Percentiles rank a stretch among this genome's conserved stretches.
Evolutionary conservation across 2,113 vertebrate species (phyloP).

Genomic region (Rhombomys opimus): DNA sequence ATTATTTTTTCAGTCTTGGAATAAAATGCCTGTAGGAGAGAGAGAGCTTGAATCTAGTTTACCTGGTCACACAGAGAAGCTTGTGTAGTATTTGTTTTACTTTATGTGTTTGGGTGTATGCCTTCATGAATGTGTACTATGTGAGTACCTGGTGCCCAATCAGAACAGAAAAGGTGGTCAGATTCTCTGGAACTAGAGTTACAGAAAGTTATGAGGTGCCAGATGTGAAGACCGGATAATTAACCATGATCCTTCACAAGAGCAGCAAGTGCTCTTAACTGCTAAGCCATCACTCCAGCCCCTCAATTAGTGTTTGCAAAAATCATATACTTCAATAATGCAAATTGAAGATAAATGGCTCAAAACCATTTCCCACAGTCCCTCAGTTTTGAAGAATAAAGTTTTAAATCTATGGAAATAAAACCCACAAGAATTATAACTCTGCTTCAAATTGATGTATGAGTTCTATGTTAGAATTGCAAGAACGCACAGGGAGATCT

Average conservation of each 20-base stretch:
- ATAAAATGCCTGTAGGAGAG: background rate
- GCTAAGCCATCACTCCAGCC: background rate
- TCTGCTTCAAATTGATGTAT: constrained; percentile 60
- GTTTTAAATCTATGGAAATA: constrained; percentile 69
- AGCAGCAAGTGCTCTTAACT: background rate
- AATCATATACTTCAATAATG: constrained; percentile 31
- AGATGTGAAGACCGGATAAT: background rate
- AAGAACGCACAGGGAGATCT: constrained; percentile 51
- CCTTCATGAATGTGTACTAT: background rate
- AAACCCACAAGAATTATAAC: constrained; percentile 54
- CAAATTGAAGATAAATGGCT: constrained; percentile 23
- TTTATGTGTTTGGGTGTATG: background rate
- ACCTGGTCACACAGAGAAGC: background rate
- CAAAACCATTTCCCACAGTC: constrained; percentile 17
- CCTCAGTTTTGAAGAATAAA: constrained; percentile 12
- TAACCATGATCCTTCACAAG: background rate
- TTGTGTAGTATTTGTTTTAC: background rate
- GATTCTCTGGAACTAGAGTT: background rate
- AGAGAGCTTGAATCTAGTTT: background rate
- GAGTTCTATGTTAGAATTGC: constrained; percentile 56
- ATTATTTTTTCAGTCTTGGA: background rate
- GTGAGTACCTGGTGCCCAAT: background rate
- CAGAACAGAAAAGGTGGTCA: background rate
- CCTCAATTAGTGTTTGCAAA: background rate
- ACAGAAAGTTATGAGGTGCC: background rate